phyloP scores from a whole-genome alignment of 2,113 vertebrate genomes.

The Malurus cyaneus region DNA sequence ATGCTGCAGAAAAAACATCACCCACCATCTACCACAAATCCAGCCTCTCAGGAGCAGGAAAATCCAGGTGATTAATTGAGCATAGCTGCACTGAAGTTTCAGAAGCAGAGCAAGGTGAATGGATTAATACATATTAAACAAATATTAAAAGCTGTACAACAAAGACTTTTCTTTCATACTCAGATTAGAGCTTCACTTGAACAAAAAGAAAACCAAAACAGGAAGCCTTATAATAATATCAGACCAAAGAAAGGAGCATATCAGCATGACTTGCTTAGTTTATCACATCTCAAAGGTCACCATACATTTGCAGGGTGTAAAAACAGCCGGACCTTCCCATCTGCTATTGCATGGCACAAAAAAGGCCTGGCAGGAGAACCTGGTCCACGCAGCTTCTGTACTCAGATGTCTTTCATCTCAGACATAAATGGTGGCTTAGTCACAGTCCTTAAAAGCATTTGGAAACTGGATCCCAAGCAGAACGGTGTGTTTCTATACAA shows the following conservation, averaged over 20 bases:
- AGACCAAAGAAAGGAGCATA: background rate
- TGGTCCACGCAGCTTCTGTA: background rate
- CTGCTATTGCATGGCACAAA: background rate
- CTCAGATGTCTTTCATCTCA: background rate
- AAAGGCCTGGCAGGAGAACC: background rate
- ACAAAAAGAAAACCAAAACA: background rate
- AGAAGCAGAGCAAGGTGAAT: background rate
- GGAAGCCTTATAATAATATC: background rate
- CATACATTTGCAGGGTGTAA: background rate
- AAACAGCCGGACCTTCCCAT: background rate
- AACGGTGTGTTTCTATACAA: conserved; percentile 3
- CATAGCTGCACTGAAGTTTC: background rate
- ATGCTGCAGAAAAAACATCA: background rate
- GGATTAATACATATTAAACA: background rate
- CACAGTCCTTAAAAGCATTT: background rate
- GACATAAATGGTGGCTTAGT: background rate
- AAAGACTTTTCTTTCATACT: background rate
- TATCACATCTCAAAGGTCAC: background rate
- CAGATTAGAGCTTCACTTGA: background rate
- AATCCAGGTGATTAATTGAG: background rate
- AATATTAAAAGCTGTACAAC: background rate
- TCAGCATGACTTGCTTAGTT: background rate
- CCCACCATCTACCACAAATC: background rate
- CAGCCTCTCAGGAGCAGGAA: background rate
- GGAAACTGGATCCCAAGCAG: background rate